phyloP scores from a whole-genome alignment of 2,797 vertebrate species.

The Sebastes taczanowskii region DNA sequence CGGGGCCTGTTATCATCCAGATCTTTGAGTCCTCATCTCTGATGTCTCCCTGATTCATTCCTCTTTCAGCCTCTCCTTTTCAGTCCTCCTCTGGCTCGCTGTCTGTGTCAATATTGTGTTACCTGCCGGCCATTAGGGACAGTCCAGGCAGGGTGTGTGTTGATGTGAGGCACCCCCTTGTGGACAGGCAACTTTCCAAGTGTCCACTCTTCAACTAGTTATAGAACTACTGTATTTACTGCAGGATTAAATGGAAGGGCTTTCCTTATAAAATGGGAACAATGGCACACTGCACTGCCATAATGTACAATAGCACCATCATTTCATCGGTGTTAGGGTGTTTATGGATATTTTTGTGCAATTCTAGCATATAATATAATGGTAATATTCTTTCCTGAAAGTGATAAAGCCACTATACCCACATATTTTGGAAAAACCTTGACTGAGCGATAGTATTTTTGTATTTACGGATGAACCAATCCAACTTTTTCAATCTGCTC shows the following conservation, averaged over 20 bases:
- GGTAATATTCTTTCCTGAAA: not conserved
- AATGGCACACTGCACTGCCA: not conserved
- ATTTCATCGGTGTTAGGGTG: not conserved
- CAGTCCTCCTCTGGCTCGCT: not conserved
- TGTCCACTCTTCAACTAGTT: constrained; percentile 1
- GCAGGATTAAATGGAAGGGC: not conserved
- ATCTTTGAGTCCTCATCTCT: constrained; percentile 49
- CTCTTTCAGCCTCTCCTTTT: constrained; percentile 41
- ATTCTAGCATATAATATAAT: not conserved
- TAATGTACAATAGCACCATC: not conserved
- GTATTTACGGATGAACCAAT: not conserved
- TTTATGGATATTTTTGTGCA: not conserved
- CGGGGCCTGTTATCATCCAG: constrained; percentile 54
- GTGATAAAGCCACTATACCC: not conserved
- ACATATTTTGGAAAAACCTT: not conserved
- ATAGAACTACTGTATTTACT: not conserved
- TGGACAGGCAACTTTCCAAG: constrained; percentile 50
- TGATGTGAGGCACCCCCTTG: constrained; percentile 69
- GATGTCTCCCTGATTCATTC: constrained; percentile 52
- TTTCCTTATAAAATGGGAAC: not conserved
- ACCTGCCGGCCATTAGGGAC: constrained; percentile 25
- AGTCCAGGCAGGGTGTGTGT: not conserved
- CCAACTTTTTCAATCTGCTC: not conserved
- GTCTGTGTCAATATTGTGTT: constrained; percentile 37
- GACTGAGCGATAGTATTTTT: not conserved